Percentiles rank a stretch among this genome's conserved stretches.
Conservation (phyloP, 1,140 invertebrate genomes). For the Drosophila pseudoobscura region DNA sequence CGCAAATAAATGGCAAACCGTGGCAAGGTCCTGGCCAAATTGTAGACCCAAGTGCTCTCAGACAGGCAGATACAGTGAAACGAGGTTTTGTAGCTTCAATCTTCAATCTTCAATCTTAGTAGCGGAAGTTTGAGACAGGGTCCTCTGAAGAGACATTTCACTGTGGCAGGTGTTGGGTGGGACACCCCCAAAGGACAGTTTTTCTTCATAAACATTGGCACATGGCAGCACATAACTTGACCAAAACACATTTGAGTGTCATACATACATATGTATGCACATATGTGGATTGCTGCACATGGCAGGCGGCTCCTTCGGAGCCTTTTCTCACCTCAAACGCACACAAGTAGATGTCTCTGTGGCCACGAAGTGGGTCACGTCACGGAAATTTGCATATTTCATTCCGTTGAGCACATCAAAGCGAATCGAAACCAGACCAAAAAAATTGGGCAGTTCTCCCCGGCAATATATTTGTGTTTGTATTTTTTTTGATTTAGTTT, state of each 20-base stretch:
- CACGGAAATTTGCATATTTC: slow-evolving; percentile 12
- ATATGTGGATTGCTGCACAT: slow-evolving; percentile 34
- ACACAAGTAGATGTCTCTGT: slow-evolving; percentile 20
- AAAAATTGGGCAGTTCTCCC: not conserved
- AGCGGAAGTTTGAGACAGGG: too few species aligned
- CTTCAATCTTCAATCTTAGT: too few species aligned
- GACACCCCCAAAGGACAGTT: slow-evolving; percentile 14
- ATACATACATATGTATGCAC: not conserved
- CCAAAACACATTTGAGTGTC: slow-evolving; percentile 47
- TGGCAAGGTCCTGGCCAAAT: slow-evolving; percentile 35
- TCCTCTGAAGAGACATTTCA: too few species aligned
- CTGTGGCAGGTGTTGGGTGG: not conserved
- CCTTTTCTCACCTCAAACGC: slow-evolving; percentile 12
- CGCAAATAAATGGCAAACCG: slow-evolving; percentile 43
- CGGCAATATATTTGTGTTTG: not conserved
- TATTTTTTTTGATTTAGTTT: slow-evolving; percentile 7
- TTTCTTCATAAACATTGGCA: slow-evolving; percentile 61
- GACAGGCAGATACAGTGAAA: slow-evolving; percentile 11
- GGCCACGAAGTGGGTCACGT: not conserved
- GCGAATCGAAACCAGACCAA: not conserved
- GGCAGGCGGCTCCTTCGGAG: not conserved
- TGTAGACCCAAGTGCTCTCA: slow-evolving; percentile 46
- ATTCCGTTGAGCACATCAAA: slow-evolving; percentile 6
- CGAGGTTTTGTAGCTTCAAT: too few species aligned
- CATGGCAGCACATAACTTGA: slow-evolving; percentile 44